Evolutionary conservation across 2,797 vertebrate species (phyloP).

Genomic region (Eidolon dupreanum): DNA sequence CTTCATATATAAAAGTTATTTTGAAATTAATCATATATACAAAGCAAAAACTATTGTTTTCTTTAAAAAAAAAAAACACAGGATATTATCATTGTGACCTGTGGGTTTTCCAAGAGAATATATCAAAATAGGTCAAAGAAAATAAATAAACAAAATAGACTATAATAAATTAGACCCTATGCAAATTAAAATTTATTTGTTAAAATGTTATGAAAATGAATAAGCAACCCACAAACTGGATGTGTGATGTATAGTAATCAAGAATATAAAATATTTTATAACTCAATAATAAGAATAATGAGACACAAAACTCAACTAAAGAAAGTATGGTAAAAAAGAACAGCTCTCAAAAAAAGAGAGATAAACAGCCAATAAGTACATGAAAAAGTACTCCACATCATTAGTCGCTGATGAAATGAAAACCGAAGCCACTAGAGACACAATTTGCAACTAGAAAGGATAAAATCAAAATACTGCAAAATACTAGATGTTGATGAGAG

Average conservation of each 20-base stretch:
- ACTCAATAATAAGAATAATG: neutral
- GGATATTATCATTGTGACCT: neutral
- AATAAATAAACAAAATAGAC: neutral
- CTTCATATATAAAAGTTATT: neutral
- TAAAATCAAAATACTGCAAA: neutral
- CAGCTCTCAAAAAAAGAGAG: neutral
- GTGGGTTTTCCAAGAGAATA: neutral
- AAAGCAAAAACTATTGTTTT: neutral
- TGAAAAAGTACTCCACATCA: neutral
- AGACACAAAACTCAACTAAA: neutral
- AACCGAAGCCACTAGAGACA: neutral
- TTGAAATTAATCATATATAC: neutral
- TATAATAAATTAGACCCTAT: neutral
- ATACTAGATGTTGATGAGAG: neutral
- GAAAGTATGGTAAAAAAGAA: neutral
- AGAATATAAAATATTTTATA: neutral
- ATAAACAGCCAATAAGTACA: neutral
- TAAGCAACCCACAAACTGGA: neutral
- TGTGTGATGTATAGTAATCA: neutral
- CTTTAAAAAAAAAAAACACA: neutral
- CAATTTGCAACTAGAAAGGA: neutral
- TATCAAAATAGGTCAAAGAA: neutral
- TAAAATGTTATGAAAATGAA: neutral
- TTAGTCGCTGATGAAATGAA: neutral
- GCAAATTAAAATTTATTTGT: neutral